These are phyloP conservation scores for Channallabes apus DNA, from an alignment of 2,797 vertebrate genomes.

Conservation along the genomic window DNA sequence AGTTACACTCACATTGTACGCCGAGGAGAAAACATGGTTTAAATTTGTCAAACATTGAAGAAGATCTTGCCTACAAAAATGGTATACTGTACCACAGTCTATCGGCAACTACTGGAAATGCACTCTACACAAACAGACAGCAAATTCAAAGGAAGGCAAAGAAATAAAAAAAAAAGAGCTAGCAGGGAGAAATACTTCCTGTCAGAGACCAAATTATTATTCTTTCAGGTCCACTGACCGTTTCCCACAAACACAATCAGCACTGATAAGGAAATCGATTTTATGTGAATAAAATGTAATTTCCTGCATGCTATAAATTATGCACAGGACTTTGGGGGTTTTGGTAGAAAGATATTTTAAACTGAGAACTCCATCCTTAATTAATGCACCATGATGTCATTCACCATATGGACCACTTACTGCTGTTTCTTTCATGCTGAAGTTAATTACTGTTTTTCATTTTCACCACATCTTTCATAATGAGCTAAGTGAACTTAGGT, in stretches of 20 bases:
- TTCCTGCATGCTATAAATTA: not conserved
- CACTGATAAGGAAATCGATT: not conserved
- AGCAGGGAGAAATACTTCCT: not conserved
- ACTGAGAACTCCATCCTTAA: not conserved
- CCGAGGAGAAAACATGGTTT: too few relatives aligned
- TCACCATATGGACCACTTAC: not conserved
- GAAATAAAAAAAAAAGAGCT: not conserved
- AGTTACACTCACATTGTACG: too few relatives aligned
- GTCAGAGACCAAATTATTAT: not conserved
- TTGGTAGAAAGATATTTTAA: not conserved
- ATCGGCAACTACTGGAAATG: too few relatives aligned
- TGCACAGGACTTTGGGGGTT: too few relatives aligned
- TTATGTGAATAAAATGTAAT: not conserved
- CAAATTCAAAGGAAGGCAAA: not conserved
- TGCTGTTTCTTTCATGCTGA: not conserved
- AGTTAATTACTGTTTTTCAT: conserved; percentile 26
- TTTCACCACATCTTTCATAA: conserved; percentile 10
- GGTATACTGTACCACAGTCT: too few relatives aligned
- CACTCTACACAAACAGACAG: too few relatives aligned
- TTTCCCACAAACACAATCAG: not conserved
- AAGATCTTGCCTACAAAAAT: too few relatives aligned
- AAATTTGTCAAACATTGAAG: too few relatives aligned
- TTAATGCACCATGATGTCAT: not conserved
- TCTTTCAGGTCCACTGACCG: not conserved
- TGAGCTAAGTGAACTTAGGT: conserved; percentile 12